These are phyloP conservation scores for Drymodes brunneopygia DNA, from an alignment of 2,113 vertebrate genomes.

Conservation along the genomic window DNA sequence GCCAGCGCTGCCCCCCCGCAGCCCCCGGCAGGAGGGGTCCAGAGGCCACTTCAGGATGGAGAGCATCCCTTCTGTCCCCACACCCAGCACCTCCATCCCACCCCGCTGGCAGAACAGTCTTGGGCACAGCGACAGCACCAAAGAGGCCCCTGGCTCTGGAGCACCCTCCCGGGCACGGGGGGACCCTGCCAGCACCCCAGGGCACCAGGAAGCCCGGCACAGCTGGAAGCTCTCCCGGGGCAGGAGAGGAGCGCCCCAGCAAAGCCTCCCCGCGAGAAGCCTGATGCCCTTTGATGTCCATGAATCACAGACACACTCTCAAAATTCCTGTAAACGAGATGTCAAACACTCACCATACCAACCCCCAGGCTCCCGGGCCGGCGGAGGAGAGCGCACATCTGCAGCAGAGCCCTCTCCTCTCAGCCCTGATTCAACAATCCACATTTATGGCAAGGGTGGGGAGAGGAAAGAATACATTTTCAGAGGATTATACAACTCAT, in stretches of 20 bases:
- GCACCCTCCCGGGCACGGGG: neutral
- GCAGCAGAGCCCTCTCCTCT: conserved; percentile 59
- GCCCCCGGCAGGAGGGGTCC: neutral
- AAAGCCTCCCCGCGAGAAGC: conserved; percentile 50
- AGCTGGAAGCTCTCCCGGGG: conserved; percentile 8
- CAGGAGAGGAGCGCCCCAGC: conserved; percentile 21
- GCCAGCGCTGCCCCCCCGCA: neutral
- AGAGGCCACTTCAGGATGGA: neutral
- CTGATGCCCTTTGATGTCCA: conserved; percentile 59
- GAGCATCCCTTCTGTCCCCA: neutral
- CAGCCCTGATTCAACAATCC: conserved; percentile 60
- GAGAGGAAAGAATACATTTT: conserved; percentile 63
- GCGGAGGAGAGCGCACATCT: conserved; percentile 39
- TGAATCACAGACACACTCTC: conserved; percentile 64
- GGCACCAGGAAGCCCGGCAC: neutral
- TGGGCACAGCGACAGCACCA: neutral
- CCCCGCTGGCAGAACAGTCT: neutral
- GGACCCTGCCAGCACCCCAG: neutral
- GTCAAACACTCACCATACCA: conserved; percentile 66
- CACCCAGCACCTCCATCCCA: neutral
- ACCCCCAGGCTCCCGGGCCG: conserved; percentile 38
- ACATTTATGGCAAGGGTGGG: conserved; percentile 62
- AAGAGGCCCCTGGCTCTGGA: neutral
- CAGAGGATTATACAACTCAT: conserved; percentile 65
- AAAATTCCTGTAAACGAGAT: conserved; percentile 68